phyloP scores from a whole-genome alignment of 1,140 invertebrate species.

The Babylonia areolata region DNA sequence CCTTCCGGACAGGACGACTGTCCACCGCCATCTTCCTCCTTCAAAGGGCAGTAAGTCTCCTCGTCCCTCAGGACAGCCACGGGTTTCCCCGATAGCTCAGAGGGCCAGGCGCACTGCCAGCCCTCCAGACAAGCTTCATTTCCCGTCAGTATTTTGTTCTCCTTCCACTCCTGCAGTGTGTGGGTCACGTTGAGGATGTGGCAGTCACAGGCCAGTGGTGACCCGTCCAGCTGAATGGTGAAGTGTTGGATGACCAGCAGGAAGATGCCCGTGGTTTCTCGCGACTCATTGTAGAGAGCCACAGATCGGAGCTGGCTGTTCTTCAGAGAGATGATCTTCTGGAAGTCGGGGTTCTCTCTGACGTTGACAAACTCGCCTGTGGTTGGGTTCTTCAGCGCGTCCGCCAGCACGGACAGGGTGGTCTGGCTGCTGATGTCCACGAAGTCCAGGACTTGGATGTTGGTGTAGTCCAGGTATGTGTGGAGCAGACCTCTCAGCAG shows the following conservation, averaged over 20 bases:
- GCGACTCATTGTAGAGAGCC: conserved; percentile 23
- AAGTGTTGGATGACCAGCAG: conserved; percentile 52
- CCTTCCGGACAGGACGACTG: conserved; percentile 45
- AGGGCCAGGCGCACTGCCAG: conserved; percentile 55
- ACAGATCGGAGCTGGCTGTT: conserved; percentile 45
- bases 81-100: conserved; percentile 43
- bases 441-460: conserved; percentile 53
- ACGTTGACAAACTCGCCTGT: conserved; percentile 44
- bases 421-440: conserved; percentile 36
- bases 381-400: conserved; percentile 46
- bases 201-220: conserved; percentile 57
- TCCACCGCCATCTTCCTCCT: background rate
- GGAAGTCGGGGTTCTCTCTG: background rate
- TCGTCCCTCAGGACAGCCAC: conserved; percentile 45
- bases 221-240: conserved; percentile 48
- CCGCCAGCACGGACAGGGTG: conserved; percentile 17
- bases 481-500: conserved; percentile 49
- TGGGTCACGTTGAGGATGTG: conserved; percentile 53
- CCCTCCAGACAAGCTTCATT: conserved; percentile 56
- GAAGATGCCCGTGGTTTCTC: conserved; percentile 32
- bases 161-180: conserved; percentile 37
- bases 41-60: conserved; percentile 55
- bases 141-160: conserved; percentile 36
- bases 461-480: conserved; percentile 45
- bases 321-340: conserved; percentile 49